These are phyloP conservation scores for Acheta domesticus DNA, from an alignment of 2,888 invertebrate species.

Conservation along the genomic window DNA sequence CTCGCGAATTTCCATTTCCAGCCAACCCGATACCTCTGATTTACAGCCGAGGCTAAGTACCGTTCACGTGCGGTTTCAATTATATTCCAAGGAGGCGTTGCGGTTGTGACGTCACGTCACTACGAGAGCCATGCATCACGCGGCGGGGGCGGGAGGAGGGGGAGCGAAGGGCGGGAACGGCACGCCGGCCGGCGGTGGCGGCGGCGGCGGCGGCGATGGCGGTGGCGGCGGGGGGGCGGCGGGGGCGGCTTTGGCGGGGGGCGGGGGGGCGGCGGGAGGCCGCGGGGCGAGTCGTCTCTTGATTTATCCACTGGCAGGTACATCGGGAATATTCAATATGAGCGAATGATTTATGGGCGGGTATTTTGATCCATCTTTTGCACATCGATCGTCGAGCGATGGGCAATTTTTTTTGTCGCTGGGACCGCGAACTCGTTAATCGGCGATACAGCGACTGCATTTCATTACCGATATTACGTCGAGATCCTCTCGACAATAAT, in stretches of 20 bases:
- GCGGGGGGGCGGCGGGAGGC: too few species aligned
- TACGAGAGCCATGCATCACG: background rate
- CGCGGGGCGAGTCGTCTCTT: background rate
- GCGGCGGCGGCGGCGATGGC: background rate
- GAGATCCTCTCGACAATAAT: background rate
- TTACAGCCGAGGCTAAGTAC: background rate
- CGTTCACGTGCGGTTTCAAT: background rate
- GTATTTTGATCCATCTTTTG: background rate
- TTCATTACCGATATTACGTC: background rate
- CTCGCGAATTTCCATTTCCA: background rate
- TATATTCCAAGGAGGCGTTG: constrained; percentile 18
- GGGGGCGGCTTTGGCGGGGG: too few species aligned
- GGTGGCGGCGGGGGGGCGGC: too few species aligned
- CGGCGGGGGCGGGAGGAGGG: background rate
- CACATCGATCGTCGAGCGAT: background rate
- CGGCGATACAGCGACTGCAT: background rate
- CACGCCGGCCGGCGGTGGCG: background rate
- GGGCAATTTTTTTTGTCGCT: background rate
- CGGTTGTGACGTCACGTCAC: background rate
- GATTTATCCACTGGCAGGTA: constrained; percentile 18
- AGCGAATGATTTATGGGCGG: background rate
- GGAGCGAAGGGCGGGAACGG: background rate
- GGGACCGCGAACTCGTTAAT: background rate
- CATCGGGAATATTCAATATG: constrained; percentile 18
- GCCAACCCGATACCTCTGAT: background rate